These are phyloP conservation scores for Trissoscelio sp. DNA, from an alignment of 2,888 invertebrate genomes.

Conservation along the genomic window DNA sequence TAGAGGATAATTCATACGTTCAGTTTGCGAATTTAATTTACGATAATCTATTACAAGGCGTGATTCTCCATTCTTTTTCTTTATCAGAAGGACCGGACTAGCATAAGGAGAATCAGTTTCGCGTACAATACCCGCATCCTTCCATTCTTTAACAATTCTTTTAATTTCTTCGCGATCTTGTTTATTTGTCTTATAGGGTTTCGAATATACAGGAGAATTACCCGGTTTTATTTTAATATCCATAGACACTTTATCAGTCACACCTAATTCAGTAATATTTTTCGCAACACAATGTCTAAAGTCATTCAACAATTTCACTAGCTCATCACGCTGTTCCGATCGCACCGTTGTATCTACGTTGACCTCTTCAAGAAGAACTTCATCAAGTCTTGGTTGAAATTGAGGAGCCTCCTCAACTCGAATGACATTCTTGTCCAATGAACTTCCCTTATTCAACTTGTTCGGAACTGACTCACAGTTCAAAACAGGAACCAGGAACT, in stretches of 20 bases:
- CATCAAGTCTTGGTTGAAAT: neutral
- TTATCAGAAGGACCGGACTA: slow-evolving; percentile 1
- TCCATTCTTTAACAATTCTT: slow-evolving; percentile 1
- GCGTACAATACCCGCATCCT: slow-evolving; percentile 1
- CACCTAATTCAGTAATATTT: slow-evolving; percentile 1
- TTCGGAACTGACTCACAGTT: neutral
- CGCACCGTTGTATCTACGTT: neutral
- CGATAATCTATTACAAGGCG: slow-evolving; percentile 15
- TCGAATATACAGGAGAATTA: neutral
- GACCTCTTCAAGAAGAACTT: neutral
- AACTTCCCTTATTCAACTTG: neutral
- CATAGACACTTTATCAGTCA: slow-evolving; percentile 1
- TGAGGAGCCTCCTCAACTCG: neutral
- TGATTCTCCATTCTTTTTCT: slow-evolving; percentile 9
- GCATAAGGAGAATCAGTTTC: slow-evolving; percentile 10
- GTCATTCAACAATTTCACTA: neutral
- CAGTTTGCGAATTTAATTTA: slow-evolving; percentile 5
- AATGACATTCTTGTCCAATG: neutral
- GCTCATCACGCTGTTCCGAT: neutral
- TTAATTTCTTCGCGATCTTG: slow-evolving; percentile 3
- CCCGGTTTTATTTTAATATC: slow-evolving; percentile 1
- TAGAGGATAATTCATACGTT: slow-evolving; percentile 2
- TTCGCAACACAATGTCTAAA: neutral
- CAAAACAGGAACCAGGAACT: neutral
- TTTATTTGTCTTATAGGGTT: neutral